Conservation (phyloP, 1,140 invertebrate genomes). For the Coptotermes formosanus region DNA sequence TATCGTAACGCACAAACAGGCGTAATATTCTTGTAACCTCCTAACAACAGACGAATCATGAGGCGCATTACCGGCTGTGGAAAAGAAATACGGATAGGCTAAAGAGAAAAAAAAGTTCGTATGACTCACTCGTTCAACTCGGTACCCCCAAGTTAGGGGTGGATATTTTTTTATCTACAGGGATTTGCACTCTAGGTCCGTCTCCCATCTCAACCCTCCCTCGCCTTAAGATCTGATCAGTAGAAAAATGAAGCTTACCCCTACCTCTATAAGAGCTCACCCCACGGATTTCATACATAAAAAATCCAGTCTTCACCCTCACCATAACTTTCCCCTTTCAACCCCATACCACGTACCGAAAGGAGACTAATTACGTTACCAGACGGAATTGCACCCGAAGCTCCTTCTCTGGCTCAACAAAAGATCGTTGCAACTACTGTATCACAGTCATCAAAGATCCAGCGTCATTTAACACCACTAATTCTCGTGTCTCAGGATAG, state of each 20-base stretch:
- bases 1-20: background rate
- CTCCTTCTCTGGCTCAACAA: background rate
- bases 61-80: background rate
- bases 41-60: background rate
- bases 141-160: constrained; percentile 20
- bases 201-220: constrained; percentile 19
- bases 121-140: constrained; percentile 32
- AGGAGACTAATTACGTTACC: constrained; percentile 30
- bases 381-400: constrained; percentile 15
- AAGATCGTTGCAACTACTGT: background rate
- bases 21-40: background rate
- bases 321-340: constrained; percentile 29
- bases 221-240: constrained; percentile 35
- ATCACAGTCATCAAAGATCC: background rate
- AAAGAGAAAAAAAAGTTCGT: constrained; percentile 10
- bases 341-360: background rate
- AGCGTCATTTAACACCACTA: background rate
- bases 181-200: constrained; percentile 33
- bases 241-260: constrained; percentile 29
- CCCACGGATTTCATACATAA: constrained; percentile 29
- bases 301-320: constrained; percentile 18
- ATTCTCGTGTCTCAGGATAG: too few relatives aligned
- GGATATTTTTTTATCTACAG: constrained; percentile 34
- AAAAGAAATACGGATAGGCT: background rate
- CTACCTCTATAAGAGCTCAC: constrained; percentile 24